phyloP scores from a whole-genome alignment of 2,797 vertebrate species.

The Synanceia verrucosa region DNA sequence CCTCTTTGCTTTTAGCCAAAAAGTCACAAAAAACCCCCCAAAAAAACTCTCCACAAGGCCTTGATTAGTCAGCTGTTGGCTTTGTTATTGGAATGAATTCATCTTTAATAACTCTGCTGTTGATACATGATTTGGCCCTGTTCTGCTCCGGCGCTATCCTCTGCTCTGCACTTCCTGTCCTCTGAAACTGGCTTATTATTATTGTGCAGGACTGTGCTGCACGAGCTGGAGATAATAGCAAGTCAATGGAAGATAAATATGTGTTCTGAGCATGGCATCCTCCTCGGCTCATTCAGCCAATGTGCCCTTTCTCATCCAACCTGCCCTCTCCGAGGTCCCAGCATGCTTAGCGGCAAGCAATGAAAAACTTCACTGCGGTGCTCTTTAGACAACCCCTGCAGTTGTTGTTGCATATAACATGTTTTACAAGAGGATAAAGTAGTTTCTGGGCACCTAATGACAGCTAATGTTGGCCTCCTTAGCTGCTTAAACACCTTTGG shows the following conservation, averaged over 20 bases:
- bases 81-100: slow-evolving; percentile 55
- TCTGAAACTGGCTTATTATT: slow-evolving; percentile 25
- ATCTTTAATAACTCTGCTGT: slow-evolving; percentile 40
- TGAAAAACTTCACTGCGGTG: not conserved
- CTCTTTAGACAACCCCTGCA: not conserved
- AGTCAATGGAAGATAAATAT: slow-evolving; percentile 34
- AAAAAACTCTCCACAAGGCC: slow-evolving; percentile 43
- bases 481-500: too few relatives aligned
- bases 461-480: too few relatives aligned
- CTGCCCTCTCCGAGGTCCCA: not conserved
- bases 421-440: not conserved
- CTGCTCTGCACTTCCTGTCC: slow-evolving; percentile 16
- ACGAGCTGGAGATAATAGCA: slow-evolving; percentile 37
- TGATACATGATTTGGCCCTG: slow-evolving; percentile 46
- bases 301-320: slow-evolving; percentile 20
- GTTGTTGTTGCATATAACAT: not conserved
- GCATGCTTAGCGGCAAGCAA: not conserved
- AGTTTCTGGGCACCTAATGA: not conserved
- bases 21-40: too few relatives aligned
- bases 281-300: slow-evolving; percentile 28
- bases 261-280: slow-evolving; percentile 7
- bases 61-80: slow-evolving; percentile 63
- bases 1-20: slow-evolving; percentile 44
- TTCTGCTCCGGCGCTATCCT: slow-evolving; percentile 10
- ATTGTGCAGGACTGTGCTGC: slow-evolving; percentile 14